These are phyloP conservation scores for Pachyseris speciosa DNA, from an alignment of 64 coral and sea anemone genomes.

Conservation along the genomic window DNA sequence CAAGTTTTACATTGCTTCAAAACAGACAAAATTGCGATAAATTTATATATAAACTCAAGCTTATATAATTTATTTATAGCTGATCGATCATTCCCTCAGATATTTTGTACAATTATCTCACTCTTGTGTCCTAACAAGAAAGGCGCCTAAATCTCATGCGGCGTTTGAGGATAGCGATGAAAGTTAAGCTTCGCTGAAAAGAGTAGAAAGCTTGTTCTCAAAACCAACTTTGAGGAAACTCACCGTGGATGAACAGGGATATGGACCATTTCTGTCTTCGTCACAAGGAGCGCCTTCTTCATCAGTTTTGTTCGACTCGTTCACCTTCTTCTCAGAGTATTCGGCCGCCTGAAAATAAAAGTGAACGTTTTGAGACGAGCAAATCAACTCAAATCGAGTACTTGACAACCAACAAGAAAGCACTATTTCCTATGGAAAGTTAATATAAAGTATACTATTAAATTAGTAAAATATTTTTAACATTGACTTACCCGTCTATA, in stretches of 20 bases:
- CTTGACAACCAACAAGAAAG: not conserved
- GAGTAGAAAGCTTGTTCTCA: not conserved
- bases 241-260: conserved; percentile 72
- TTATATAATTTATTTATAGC: no score
- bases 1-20: not conserved
- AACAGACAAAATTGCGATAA: not conserved
- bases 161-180: not conserved
- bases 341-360: conserved; percentile 18
- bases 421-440: no score
- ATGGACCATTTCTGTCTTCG: conserved; percentile 42
- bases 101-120: no score
- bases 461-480: conserved; percentile 5
- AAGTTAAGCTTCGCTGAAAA: not conserved
- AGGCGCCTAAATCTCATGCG: not conserved
- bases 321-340: not conserved
- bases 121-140: no score
- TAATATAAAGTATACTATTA: not conserved
- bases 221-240: not conserved
- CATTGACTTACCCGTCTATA: conserved; percentile 26
- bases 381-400: not conserved
- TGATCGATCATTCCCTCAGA: no score
- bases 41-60: no score
- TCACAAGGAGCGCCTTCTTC: conserved; percentile 16
- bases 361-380: no score
- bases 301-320: not conserved